Conservation (phyloP, 2,113 vertebrate species). For the Dolichotis patagonum region DNA sequence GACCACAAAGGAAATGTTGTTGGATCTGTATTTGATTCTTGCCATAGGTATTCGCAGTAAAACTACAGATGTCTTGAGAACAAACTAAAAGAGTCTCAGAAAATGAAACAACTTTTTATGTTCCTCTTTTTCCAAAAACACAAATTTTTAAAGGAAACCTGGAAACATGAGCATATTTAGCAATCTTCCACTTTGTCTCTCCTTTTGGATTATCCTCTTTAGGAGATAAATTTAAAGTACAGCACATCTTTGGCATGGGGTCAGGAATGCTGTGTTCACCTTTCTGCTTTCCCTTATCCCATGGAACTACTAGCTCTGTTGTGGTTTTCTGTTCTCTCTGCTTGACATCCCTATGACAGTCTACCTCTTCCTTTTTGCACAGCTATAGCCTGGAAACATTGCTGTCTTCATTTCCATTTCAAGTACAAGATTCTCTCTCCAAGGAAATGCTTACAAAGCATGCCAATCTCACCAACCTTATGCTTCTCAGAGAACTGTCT, state of each 20-base stretch:
- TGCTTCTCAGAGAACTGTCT: not conserved
- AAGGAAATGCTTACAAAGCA: slow-evolving; percentile 35
- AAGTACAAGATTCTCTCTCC: not conserved
- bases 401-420: slow-evolving; percentile 52
- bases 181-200: not conserved
- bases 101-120: not conserved
- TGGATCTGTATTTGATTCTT: not conserved
- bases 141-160: slow-evolving; percentile 12
- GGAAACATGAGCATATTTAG: not conserved
- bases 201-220: not conserved
- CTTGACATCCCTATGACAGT: not conserved
- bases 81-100: not conserved
- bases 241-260: not conserved
- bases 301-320: not conserved
- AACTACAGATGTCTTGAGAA: not conserved
- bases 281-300: not conserved
- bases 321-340: not conserved
- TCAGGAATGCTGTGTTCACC: not conserved
- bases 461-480: not conserved
- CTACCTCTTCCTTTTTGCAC: not conserved
- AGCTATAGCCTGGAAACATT: not conserved
- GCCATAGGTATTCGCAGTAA: not conserved
- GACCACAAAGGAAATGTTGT: not conserved
- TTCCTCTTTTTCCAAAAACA: slow-evolving; percentile 22
- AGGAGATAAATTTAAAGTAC: not conserved